These are phyloP conservation scores for Ctenomys sociabilis DNA, from an alignment of 2,113 vertebrate genomes.

Conservation along the genomic window DNA sequence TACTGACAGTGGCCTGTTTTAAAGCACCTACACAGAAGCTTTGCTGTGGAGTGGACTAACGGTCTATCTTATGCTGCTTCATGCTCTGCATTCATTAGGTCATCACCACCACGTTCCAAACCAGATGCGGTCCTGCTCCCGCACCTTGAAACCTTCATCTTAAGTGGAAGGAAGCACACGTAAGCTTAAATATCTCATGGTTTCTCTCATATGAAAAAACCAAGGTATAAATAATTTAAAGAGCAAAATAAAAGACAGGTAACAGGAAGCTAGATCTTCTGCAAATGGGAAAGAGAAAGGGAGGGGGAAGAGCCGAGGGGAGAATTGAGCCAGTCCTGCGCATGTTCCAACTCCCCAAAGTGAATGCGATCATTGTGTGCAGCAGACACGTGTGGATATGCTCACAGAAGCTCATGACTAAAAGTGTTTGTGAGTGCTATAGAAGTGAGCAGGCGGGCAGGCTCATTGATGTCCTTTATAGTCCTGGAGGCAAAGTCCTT, in stretches of 20 bases:
- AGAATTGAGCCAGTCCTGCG: no score
- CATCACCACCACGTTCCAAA: not conserved
- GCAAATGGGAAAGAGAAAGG: not conserved
- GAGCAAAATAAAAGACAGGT: not conserved
- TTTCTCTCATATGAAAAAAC: not conserved
- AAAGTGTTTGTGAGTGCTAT: not conserved
- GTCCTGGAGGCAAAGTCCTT: not conserved
- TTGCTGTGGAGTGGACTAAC: not conserved
- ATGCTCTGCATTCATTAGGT: not conserved
- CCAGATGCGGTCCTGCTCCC: not conserved
- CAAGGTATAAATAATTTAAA: not conserved
- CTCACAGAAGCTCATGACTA: not conserved
- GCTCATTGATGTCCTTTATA: not conserved
- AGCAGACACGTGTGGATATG: no score
- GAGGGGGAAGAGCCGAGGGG: rapidly evolving
- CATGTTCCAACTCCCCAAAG: not conserved
- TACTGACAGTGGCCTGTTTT: not conserved
- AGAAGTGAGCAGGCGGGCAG: not conserved
- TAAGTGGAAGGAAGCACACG: not conserved
- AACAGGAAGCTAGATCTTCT: not conserved
- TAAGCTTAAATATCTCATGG: not conserved
- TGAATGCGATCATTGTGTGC: not conserved
- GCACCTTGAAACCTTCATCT: not conserved
- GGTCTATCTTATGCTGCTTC: not conserved
- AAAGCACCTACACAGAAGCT: not conserved